Evolutionary conservation across 2,797 vertebrate species (phyloP), one percentile per base, ranked within the genome.

Genomic region (Pseudochirops corinnae): DNA sequence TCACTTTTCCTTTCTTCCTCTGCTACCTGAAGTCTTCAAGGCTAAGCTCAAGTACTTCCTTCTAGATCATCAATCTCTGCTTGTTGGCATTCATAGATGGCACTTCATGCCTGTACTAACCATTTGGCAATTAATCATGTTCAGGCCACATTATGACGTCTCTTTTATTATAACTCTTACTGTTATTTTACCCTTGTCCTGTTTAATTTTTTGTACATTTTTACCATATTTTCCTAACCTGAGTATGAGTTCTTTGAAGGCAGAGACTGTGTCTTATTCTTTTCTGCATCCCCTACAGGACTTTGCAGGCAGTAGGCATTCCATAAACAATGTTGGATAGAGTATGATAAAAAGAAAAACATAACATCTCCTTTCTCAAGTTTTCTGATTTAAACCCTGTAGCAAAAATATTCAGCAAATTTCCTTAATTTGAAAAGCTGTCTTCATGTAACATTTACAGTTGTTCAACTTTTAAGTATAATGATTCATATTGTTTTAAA

Each of bases 401-500:
- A 94, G 92, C 90, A 94, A 96, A 97, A 97, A 96, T 97, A 90
- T 96, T 97, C 92, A 93, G 94, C 93, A 98, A 97, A 97, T 97
- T 97, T 96, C 90, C 93, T 97, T 96, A 98, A 97, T 98, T 98
- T 96, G 95, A 62, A 96, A 94, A 96, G 96, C 94, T 97, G 95
- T 92, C 94, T 98, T 92, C 96, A 82, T 97, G 74, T 95, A 95
- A 96, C 87, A 92, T 94, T 96, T 97, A 94, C 96, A 97, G 97
- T 95, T 97, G 87, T 97, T 97, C 67, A 29, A 91, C 55, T 93
- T 96, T 93, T 93, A 57, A 93, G 90, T 90, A 95, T 97, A 97
- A 97, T 96, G 94, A 97, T 97, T 98, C 97, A 96, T 93, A 96
- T 97, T 96, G 93, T 98, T 97, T 97, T 95, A 97, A 96, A 97